Evolutionary conservation across 1,140 invertebrate species (phyloP), one percentile per base, ranked within the genome.

Genomic region (Drosophila ercepeae): DNA sequence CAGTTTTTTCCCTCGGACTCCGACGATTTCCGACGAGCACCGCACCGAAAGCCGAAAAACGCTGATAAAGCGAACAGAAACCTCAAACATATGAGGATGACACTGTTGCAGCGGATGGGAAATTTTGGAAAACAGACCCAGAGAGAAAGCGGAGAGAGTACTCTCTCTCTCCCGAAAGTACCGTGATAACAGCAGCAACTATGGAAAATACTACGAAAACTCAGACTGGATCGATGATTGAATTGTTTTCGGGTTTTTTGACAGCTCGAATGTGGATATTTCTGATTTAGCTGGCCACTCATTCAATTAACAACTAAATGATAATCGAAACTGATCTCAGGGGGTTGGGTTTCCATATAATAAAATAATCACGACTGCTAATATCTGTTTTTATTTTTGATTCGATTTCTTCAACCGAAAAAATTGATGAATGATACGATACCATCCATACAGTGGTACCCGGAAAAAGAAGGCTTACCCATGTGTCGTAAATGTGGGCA

Each of bases 281-380:
- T 53, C 27, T 48, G 57, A 64, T 78, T 78, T 67, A 16, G 46
- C 46, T 14, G 21, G 27, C 61, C 39, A 67, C 48, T 57, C 64
- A 69, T 69, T 39, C 75, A 86, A 88, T 86, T 86, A 86, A 64
- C 82, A 55, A 36, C 25, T 25, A 42, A 74, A 48, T 41, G 83
- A 67, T 86, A 86, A 86, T 71, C 59, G 27, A 68, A 48, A 89
- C 71, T 41, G 52, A 70, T 57, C 36, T 4, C 32, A 25, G 55
- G 32, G 51, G 18, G 25, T n/a, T n/a, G 44, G 25, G n/a, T 48
- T 60, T 44, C n/a, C n/a, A n/a, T 23, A 32, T 74, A 74, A 74
- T 74, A 61, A 74, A 74, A 21, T 6, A 39, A 19, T 19, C 71
- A 74, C 71, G 71, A 34, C 46, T 11, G 29, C 29, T 11, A 32